These are phyloP conservation scores for Macquaria ambigua DNA, from an alignment of 2,113 vertebrate species.

Conservation along the genomic window DNA sequence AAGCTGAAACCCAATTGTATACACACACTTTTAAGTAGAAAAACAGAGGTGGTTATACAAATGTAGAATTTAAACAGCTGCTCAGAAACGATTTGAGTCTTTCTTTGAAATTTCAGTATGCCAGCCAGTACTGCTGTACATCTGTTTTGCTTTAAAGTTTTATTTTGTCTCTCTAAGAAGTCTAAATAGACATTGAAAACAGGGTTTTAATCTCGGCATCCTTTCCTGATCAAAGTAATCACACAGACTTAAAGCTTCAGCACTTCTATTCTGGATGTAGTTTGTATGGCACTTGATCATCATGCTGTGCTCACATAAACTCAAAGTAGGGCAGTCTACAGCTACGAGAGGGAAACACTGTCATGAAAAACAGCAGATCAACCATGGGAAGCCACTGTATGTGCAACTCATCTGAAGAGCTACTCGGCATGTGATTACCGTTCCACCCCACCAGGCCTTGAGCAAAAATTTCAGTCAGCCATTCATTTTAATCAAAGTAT, in stretches of 20 bases:
- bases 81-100: conserved; percentile 17
- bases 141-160: not conserved
- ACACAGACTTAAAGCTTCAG: conserved; percentile 3
- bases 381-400: conserved; percentile 30
- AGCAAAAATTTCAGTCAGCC: conserved; percentile 32
- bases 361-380: conserved; percentile 44
- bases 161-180: not conserved
- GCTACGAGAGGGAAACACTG: conserved; percentile 26
- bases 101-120: not conserved
- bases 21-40: not conserved
- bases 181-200: not conserved
- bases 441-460: conserved; percentile 25
- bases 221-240: not conserved
- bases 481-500: conserved; percentile 56
- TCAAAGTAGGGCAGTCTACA: not conserved
- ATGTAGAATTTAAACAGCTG: conserved; percentile 25
- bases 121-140: not conserved
- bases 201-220: not conserved
- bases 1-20: conserved; percentile 4
- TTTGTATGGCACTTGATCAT: conserved; percentile 26
- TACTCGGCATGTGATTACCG: conserved; percentile 25
- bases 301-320: conserved; percentile 8
- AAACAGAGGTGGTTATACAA: not conserved
- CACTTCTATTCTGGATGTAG: not conserved
- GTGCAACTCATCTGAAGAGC: conserved; percentile 38